Percentiles rank a stretch among this genome's conserved stretches.
Conservation (phyloP, 2,113 vertebrate genomes). For the Narcine bancroftii region DNA sequence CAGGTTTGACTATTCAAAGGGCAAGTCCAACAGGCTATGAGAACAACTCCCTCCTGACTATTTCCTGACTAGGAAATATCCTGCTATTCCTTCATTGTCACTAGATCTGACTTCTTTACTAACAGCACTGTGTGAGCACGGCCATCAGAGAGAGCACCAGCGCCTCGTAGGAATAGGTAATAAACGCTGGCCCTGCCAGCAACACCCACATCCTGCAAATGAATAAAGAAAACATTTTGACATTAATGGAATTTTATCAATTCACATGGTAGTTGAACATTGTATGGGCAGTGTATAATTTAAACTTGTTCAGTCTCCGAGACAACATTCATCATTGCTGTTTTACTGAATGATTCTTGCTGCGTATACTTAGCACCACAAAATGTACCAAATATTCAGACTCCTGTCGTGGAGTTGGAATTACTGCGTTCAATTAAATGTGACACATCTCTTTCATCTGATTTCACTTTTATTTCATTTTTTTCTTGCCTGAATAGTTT, state of each 20-base stretch:
- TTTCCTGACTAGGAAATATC: no score
- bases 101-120: no score
- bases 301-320: not conserved
- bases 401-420: not conserved
- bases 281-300: slow-evolving; percentile 9
- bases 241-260: not conserved
- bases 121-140: no score
- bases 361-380: slow-evolving; percentile 9
- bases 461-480: not conserved
- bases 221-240: no score
- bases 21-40: no score
- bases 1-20: no score
- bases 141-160: no score
- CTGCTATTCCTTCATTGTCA: no score
- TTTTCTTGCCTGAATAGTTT: not conserved
- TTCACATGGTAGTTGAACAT: not conserved
- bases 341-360: slow-evolving; percentile 21
- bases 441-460: not conserved
- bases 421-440: slow-evolving; percentile 23
- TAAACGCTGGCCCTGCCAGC: no score
- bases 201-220: no score
- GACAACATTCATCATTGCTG: slow-evolving; percentile 2
- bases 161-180: no score
- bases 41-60: no score
- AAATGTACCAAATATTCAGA: not conserved